These are phyloP conservation scores for Norana najaformis DNA, from an alignment of 2,888 invertebrate species.

Conservation along the genomic window DNA sequence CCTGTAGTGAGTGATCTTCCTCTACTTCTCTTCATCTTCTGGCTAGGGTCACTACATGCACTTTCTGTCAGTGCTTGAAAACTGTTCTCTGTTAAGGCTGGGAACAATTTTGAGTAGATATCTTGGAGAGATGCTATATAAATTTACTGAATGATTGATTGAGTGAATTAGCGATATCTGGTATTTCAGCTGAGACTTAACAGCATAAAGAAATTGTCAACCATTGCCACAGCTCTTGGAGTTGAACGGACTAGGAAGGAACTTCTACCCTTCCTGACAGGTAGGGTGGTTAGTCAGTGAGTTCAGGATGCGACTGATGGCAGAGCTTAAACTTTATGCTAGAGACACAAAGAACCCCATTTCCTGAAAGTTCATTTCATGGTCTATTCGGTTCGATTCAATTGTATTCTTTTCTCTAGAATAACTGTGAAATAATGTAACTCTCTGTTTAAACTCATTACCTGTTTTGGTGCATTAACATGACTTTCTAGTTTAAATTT, in stretches of 20 bases:
- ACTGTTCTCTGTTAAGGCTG: not conserved
- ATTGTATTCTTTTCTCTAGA: not conserved
- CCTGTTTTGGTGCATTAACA: too few species aligned
- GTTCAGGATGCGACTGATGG: not conserved
- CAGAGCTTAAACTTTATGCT: not conserved
- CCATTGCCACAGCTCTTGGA: constrained; percentile 27
- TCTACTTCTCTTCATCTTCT: too few species aligned
- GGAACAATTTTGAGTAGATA: not conserved
- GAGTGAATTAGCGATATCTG: too few species aligned
- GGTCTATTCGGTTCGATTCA: not conserved
- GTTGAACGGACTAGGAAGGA: constrained; percentile 29
- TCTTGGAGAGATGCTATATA: not conserved
- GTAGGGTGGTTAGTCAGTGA: not conserved
- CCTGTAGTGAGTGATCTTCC: too few species aligned
- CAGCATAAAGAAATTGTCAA: constrained; percentile 25
- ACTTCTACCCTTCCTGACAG: constrained; percentile 30
- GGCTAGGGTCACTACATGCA: not conserved
- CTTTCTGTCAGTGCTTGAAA: not conserved
- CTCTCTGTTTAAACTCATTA: too few species aligned
- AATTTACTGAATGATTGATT: not conserved
- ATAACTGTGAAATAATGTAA: too few species aligned
- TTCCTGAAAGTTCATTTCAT: not conserved
- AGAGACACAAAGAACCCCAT: not conserved
- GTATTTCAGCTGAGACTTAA: constrained; percentile 22
- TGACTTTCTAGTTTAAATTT: too few species aligned